Percentiles rank a stretch among this genome's conserved stretches.
Evolutionary conservation across 2,797 vertebrate species (phyloP).

Genomic region (Graptemys geographica): DNA sequence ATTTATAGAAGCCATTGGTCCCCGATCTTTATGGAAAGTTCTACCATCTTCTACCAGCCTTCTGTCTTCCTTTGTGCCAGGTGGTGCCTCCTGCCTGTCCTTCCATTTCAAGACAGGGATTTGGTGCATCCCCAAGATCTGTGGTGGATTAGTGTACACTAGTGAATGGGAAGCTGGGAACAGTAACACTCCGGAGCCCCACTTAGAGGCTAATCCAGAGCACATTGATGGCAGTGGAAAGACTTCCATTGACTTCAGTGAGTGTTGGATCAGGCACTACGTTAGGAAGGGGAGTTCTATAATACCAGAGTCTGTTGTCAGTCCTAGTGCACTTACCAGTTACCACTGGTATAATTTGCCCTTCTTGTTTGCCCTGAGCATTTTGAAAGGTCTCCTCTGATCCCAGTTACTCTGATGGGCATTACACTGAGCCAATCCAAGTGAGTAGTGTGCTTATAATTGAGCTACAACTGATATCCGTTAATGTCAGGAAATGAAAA

Average conservation of each 20-base stretch:
- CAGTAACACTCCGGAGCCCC: neutral
- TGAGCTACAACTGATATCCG: neutral
- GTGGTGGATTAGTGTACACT: neutral
- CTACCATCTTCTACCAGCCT: neutral
- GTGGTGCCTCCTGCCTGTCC: neutral
- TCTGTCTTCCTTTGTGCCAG: neutral
- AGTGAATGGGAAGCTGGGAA: neutral
- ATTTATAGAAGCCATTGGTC: neutral
- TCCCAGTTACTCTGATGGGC: neutral
- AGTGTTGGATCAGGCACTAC: neutral
- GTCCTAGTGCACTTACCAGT: neutral
- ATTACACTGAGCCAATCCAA: neutral
- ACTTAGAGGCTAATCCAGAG: neutral
- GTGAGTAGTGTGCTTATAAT: slow-evolving; percentile 19
- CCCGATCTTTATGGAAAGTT: neutral
- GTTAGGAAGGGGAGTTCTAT: neutral
- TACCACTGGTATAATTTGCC: fast-evolving
- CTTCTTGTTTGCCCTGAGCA: neutral
- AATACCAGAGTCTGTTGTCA: neutral
- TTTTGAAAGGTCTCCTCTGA: slow-evolving; percentile 8
- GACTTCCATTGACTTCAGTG: neutral
- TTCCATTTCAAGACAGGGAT: neutral
- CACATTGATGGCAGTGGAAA: neutral
- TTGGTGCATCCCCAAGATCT: neutral
- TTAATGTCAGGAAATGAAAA: slow-evolving; percentile 38